Conservation (phyloP, 2,113 vertebrate species). For the Odocoileus virginianus region DNA sequence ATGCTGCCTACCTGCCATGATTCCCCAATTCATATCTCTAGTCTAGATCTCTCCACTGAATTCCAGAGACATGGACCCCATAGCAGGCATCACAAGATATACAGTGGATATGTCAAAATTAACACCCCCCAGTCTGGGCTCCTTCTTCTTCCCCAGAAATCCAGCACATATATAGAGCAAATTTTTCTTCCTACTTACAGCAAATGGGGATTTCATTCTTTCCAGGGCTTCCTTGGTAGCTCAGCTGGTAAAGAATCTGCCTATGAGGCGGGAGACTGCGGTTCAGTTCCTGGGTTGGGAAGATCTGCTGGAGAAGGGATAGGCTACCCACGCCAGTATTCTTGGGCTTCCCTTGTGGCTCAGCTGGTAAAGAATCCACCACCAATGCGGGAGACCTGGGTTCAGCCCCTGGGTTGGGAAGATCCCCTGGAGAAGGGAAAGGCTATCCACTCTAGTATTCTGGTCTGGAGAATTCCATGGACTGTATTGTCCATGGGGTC, state of each 20-base stretch:
- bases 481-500: neutral
- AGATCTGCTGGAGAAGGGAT: neutral
- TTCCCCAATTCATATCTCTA: neutral
- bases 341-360: neutral
- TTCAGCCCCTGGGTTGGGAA: neutral
- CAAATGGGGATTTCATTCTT: neutral
- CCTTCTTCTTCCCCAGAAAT: neutral
- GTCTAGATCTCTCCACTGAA: neutral
- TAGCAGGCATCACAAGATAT: neutral
- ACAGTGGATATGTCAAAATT: no score
- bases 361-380: neutral
- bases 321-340: neutral
- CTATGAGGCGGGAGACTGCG: rapidly evolving
- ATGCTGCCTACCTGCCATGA: neutral
- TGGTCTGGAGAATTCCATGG: neutral
- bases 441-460: neutral
- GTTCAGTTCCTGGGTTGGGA: neutral
- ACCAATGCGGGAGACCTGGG: neutral
- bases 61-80: neutral
- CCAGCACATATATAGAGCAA: no score
- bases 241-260: neutral
- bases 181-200: neutral
- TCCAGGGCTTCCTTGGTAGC: neutral
- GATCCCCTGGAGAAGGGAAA: neutral
- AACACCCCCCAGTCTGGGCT: neutral